Evolutionary conservation across 2,113 vertebrate species (phyloP).

Genomic region (Albula glossodonta): DNA sequence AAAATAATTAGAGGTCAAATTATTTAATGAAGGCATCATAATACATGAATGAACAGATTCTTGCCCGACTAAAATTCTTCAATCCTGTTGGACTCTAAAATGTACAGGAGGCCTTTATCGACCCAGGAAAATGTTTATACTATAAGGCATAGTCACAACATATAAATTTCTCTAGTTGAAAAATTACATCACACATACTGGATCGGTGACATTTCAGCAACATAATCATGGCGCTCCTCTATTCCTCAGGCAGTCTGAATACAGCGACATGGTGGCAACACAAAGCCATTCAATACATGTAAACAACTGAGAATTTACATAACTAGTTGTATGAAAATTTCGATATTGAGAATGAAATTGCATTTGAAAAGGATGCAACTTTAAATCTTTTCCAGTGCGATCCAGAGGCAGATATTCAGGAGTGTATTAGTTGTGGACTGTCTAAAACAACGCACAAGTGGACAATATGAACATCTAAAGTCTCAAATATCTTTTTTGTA

Average conservation of each 20-base stretch:
- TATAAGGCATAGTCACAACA: neutral
- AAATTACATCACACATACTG: neutral
- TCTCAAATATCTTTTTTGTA: too few relatives aligned
- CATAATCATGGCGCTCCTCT: neutral
- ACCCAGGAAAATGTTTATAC: neutral
- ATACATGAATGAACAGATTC: constrained; percentile 6
- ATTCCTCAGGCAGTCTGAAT: neutral
- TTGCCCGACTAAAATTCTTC: neutral
- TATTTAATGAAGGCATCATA: constrained; percentile 17
- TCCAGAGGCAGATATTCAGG: neutral
- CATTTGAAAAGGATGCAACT: neutral
- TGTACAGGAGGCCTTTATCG: neutral
- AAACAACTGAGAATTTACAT: neutral
- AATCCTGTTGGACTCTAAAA: neutral
- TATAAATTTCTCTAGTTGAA: neutral
- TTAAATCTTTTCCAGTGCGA: neutral
- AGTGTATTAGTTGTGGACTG: neutral
- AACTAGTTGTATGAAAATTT: neutral
- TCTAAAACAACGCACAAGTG: neutral
- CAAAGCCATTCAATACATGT: neutral
- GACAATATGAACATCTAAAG: too few relatives aligned
- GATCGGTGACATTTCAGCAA: neutral
- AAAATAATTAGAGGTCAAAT: constrained; percentile 14
- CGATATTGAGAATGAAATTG: neutral
- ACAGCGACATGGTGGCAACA: neutral